These are phyloP conservation scores for Lucifuga dentata DNA, from an alignment of 2,113 vertebrate species.

Conservation along the genomic window DNA sequence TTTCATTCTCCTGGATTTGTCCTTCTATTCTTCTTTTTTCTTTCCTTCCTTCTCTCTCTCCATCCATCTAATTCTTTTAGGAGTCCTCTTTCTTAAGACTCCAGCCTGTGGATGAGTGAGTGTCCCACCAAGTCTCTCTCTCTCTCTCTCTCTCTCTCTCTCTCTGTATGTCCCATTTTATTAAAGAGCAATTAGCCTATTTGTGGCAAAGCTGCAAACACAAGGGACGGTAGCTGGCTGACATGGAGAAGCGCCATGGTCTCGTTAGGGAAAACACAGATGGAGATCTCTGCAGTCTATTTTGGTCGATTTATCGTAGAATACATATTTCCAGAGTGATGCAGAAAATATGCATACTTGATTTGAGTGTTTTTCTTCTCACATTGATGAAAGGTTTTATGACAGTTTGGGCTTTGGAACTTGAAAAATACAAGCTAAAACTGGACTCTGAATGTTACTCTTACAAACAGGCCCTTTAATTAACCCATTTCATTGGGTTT, in stretches of 20 bases:
- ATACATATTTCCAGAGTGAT: no score
- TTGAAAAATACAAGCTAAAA: no score
- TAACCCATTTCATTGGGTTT: conserved; percentile 27
- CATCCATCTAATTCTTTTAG: background rate
- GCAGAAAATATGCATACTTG: no score
- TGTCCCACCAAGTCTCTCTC: background rate
- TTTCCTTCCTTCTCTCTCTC: background rate
- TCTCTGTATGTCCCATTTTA: conserved; percentile 52
- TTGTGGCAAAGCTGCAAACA: conserved; percentile 21
- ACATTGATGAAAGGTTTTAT: no score
- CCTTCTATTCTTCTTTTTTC: no score
- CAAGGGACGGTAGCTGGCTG: conserved; percentile 26
- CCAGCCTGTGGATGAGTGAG: background rate
- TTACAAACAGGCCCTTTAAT: background rate
- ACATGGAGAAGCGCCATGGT: conserved; percentile 26
- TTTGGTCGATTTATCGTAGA: conserved; percentile 6
- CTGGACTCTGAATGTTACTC: background rate
- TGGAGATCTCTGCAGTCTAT: conserved; percentile 15
- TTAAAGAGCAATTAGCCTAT: conserved; percentile 72
- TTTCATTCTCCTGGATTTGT: no score
- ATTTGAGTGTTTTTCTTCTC: no score
- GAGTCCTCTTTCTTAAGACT: background rate
- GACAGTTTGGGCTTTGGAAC: no score
- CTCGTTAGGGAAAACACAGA: conserved; percentile 30
- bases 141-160: conserved; percentile 2